A percentile compares a stretch with the other conserved stretches of the same genome.
phyloP scores from a whole-genome alignment of 2,113 vertebrate genomes.

The Excalfactoria chinensis region DNA sequence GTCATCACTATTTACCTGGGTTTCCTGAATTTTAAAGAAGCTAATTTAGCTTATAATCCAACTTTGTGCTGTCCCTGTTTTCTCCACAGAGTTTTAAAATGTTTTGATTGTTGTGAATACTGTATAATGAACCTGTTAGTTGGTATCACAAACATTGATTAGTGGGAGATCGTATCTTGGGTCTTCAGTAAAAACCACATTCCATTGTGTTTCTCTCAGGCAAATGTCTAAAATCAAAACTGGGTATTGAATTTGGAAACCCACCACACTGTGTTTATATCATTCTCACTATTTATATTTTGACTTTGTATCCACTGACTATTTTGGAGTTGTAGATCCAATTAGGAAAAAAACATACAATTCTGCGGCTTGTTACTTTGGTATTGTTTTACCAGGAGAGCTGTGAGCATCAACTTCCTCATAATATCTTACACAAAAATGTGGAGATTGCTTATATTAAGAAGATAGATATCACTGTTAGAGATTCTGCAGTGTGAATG shows the following conservation, averaged over 20 bases:
- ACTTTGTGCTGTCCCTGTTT: neutral
- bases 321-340: neutral
- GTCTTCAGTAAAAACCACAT: neutral
- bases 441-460: constrained; percentile 1
- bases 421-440: neutral
- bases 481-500: neutral
- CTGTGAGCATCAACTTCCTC: neutral
- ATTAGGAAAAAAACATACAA: neutral
- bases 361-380: neutral
- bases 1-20: neutral
- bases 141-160: neutral
- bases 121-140: neutral
- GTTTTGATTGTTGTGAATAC: neutral
- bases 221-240: neutral
- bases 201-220: neutral
- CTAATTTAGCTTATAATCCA: neutral
- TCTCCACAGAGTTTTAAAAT: neutral
- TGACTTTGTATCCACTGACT: neutral
- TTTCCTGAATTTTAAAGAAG: neutral
- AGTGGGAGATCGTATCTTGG: neutral
- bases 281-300: neutral
- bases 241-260: neutral
- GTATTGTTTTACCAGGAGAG: constrained; percentile 8
- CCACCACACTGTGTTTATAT: neutral
- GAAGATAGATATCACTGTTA: neutral